Conservation (phyloP, 2,797 vertebrate species). For the Sebastes nivosus region DNA sequence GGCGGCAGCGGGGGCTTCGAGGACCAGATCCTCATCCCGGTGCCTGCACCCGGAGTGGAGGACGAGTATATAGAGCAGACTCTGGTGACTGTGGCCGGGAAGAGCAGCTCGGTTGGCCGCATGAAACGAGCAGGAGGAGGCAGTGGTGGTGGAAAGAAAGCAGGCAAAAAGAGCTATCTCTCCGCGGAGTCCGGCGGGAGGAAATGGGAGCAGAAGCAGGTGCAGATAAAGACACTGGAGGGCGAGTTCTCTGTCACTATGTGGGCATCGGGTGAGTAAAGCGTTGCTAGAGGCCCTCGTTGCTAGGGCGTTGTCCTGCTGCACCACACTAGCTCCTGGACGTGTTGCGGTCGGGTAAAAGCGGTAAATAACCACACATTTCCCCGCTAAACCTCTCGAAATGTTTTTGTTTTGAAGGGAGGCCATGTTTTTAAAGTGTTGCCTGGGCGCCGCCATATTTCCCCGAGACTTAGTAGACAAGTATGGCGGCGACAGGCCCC, state of each 20-base stretch:
- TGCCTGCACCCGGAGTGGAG: conserved; percentile 92
- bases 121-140: conserved; percentile 85
- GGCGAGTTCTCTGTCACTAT: conserved; percentile 98
- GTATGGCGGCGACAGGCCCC: conserved; percentile 90
- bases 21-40: conserved; percentile 98
- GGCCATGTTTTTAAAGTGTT: conserved; percentile 95
- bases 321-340: conserved; percentile 76
- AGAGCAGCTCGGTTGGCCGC: conserved; percentile 90
- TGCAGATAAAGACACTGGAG: conserved; percentile 99
- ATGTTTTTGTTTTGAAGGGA: conserved; percentile 99
- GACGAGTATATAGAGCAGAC: conserved; percentile 98
- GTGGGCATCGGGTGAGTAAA: conserved; percentile 97
- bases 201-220: conserved; percentile 99
- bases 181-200: conserved; percentile 85
- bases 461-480: conserved; percentile 92
- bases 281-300: conserved; percentile 77
- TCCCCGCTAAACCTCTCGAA: conserved; percentile 43
- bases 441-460: conserved; percentile 99
- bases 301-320: conserved; percentile 86
- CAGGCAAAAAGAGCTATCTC: conserved; percentile 92
- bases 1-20: conserved; percentile 87
- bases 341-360: conserved; percentile 15
- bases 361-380: conserved; percentile 38
- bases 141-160: conserved; percentile 90
- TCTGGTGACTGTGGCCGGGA: conserved; percentile 93